phyloP scores from a whole-genome alignment of 92 coral and sea anemone genomes.

The Isaurus tuberculatus region DNA sequence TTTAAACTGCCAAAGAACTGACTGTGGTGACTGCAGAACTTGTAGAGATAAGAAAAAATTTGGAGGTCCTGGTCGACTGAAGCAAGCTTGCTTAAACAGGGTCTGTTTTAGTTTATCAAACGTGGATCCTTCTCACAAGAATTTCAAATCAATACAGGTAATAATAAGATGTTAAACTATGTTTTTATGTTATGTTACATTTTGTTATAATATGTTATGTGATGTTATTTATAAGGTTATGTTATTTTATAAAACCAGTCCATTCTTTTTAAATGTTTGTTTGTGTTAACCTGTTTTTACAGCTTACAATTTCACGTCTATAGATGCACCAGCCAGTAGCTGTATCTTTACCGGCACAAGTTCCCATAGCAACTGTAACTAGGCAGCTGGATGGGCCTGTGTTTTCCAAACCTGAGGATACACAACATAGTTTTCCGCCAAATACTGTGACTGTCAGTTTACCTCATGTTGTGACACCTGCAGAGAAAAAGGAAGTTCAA shows the following conservation, averaged over 20 bases:
- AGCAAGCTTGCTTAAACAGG: slow-evolving; percentile 34
- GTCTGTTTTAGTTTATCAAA: slow-evolving; percentile 18
- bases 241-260: background rate
- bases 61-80: slow-evolving; percentile 39
- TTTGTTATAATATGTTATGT: too few relatives aligned
- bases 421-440: slow-evolving; percentile 13
- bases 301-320: background rate
- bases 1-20: slow-evolving; percentile 19
- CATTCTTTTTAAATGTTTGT: background rate
- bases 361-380: background rate
- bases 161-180: too few relatives aligned
- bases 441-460: slow-evolving; percentile 28
- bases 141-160: slow-evolving; percentile 3
- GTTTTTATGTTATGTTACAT: too few relatives aligned
- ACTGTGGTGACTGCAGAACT: slow-evolving; percentile 40
- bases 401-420: slow-evolving; percentile 3
- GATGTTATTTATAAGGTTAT: too few relatives aligned
- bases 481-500: background rate
- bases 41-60: slow-evolving; percentile 40
- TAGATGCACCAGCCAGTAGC: slow-evolving; percentile 15
- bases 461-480: background rate
- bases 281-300: background rate
- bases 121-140: background rate
- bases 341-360: background rate
- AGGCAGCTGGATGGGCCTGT: slow-evolving; percentile 3